These are phyloP conservation scores for Hippoglossus stenolepis DNA, from an alignment of 2,113 vertebrate genomes.

Conservation along the genomic window DNA sequence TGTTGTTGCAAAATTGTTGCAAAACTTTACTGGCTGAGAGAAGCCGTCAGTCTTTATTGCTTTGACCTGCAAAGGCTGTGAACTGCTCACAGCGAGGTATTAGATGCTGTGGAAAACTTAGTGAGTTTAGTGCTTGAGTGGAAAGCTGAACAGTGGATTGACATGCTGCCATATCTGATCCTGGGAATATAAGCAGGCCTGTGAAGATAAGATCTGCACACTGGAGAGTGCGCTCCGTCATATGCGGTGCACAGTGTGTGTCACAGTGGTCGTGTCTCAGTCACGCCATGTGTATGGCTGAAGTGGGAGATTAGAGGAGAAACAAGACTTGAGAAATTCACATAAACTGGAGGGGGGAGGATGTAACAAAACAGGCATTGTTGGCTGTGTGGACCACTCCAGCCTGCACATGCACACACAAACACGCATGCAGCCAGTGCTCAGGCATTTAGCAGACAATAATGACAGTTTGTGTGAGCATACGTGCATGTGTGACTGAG, in stretches of 20 bases:
- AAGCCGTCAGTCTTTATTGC: background rate
- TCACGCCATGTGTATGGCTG: background rate
- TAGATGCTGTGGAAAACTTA: background rate
- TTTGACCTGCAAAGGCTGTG: too few species aligned
- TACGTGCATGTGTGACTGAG: conserved; percentile 30
- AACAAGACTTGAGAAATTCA: conserved; percentile 37
- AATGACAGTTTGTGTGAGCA: conserved; percentile 32
- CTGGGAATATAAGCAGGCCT: conserved; percentile 28
- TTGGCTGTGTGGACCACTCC: conserved; percentile 19
- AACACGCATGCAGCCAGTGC: background rate
- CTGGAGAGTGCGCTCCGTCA: background rate
- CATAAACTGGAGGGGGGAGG: conserved; percentile 12
- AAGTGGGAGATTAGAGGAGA: conserved; percentile 5
- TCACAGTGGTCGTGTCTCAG: background rate
- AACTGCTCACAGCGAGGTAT: background rate
- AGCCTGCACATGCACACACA: background rate
- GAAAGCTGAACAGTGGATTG: conserved; percentile 3
- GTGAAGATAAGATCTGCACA: conserved; percentile 16
- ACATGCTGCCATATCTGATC: conserved; percentile 36
- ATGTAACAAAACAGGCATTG: conserved; percentile 58
- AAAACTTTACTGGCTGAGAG: background rate
- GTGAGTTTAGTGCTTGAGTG: background rate
- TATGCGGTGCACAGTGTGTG: conserved; percentile 2
- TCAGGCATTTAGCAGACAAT: conserved; percentile 25
- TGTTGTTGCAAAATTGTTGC: background rate